Evolutionary conservation across 1,140 invertebrate species (phyloP).

Genomic region (Anoplophora glabripennis): DNA sequence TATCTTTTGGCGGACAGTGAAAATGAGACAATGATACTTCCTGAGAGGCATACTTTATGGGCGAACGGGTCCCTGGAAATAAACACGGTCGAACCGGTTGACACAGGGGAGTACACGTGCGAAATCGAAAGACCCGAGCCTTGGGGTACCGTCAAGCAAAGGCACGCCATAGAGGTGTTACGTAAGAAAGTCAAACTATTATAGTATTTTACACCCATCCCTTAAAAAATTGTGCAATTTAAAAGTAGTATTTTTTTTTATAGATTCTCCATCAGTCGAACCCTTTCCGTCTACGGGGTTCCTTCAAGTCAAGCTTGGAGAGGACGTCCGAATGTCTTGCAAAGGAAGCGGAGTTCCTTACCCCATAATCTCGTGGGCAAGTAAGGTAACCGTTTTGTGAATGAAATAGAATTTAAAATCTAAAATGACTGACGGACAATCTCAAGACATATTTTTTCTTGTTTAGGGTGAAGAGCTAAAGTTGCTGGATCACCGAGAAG

Average conservation of each 20-base stretch:
- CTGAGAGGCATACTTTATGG: conserved; percentile 60
- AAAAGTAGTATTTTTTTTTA: conserved; percentile 18
- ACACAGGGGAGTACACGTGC: conserved; percentile 73
- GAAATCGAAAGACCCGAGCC: conserved; percentile 59
- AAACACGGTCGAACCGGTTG: conserved; percentile 56
- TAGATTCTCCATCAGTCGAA: conserved; percentile 66
- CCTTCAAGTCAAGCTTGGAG: conserved; percentile 66
- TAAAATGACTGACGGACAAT: not conserved
- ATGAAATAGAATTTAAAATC: too few species aligned
- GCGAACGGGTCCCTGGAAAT: conserved; percentile 71
- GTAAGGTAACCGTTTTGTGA: conserved; percentile 53
- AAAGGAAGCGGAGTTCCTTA: conserved; percentile 63
- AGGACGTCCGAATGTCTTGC: conserved; percentile 68
- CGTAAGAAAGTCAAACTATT: conserved; percentile 53
- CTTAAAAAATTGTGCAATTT: not conserved
- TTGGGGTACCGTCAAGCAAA: conserved; percentile 62
- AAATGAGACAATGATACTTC: conserved; percentile 49
- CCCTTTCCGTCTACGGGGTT: conserved; percentile 65
- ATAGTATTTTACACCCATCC: too few species aligned
- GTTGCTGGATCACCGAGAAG: conserved; percentile 59
- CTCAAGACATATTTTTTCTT: conserved; percentile 10
- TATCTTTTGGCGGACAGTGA: conserved; percentile 62
- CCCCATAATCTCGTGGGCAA: conserved; percentile 67
- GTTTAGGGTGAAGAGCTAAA: conserved; percentile 61
- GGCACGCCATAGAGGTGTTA: conserved; percentile 72